Percentiles rank a stretch among this genome's conserved stretches.
Conservation (phyloP, 1,140 invertebrate genomes). For the Cotesia chilonis region DNA sequence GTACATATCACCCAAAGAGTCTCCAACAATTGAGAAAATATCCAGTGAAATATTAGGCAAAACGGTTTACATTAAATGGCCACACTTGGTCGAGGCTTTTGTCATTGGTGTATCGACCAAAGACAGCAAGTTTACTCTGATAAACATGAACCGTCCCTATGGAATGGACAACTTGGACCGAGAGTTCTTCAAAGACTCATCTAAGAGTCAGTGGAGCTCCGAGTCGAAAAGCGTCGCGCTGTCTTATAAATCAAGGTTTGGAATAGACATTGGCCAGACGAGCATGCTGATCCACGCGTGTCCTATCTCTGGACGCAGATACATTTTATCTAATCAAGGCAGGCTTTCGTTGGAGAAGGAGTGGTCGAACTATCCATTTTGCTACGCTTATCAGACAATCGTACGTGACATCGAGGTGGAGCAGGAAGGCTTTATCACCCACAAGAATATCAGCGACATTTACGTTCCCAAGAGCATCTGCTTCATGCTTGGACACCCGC, state of each 20-base stretch:
- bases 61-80: constrained; percentile 85
- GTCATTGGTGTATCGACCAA: constrained; percentile 49
- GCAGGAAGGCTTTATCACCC: constrained; percentile 55
- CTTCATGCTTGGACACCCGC: constrained; percentile 81
- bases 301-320: constrained; percentile 74
- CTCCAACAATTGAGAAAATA: constrained; percentile 59
- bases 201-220: constrained; percentile 12
- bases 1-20: constrained; percentile 63
- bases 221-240: constrained; percentile 41
- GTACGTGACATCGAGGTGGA: constrained; percentile 71
- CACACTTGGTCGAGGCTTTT: constrained; percentile 80
- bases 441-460: constrained; percentile 73
- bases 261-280: constrained; percentile 79
- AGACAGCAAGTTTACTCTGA: constrained; percentile 40
- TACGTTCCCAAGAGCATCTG: constrained; percentile 74
- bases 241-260: constrained; percentile 73
- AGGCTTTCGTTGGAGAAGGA: constrained; percentile 75
- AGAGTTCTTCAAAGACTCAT: constrained; percentile 18
- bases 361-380: constrained; percentile 68
- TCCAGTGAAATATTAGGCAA: constrained; percentile 76
- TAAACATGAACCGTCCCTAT: constrained; percentile 23
- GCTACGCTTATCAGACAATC: constrained; percentile 77
- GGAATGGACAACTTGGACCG: constrained; percentile 29
- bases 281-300: constrained; percentile 78
- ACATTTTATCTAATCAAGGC: constrained; percentile 66